phyloP scores from a whole-genome alignment of 2,888 invertebrate genomes.

The Aspidapion aeneum region DNA sequence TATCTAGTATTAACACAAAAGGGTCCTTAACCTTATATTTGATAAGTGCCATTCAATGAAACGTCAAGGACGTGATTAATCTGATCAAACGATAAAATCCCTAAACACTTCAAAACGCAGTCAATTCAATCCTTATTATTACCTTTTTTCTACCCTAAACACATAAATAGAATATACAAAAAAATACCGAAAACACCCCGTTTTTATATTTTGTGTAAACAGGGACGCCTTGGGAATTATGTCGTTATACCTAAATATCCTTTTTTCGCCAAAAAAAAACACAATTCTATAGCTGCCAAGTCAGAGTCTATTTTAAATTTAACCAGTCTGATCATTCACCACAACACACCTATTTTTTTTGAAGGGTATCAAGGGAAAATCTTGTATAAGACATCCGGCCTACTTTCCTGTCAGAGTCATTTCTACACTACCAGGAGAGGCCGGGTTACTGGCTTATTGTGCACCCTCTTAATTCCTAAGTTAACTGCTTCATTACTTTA shows the following conservation, averaged over 20 bases:
- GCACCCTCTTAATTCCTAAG: too few relatives aligned
- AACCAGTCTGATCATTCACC: too few relatives aligned
- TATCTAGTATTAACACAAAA: too few relatives aligned
- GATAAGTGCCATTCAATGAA: constrained; percentile 16
- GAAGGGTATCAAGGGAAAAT: too few relatives aligned
- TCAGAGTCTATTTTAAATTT: too few relatives aligned
- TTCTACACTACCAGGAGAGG: too few relatives aligned
- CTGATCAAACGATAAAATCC: constrained; percentile 26
- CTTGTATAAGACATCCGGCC: too few relatives aligned
- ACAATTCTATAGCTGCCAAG: constrained; percentile 17
- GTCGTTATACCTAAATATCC: constrained; percentile 34
- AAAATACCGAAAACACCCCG: constrained; percentile 30
- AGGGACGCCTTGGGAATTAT: constrained; percentile 43
- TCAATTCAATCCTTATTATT: constrained; percentile 38
- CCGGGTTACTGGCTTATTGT: too few relatives aligned
- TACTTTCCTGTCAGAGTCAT: too few relatives aligned
- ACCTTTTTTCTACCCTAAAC: constrained; percentile 32
- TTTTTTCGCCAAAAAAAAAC: constrained; percentile 35
- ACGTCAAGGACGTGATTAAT: constrained; percentile 28
- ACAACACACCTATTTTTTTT: too few relatives aligned
- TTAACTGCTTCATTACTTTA: too few relatives aligned
- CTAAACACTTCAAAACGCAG: constrained; percentile 27
- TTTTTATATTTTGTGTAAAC: constrained; percentile 46
- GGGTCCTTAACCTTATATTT: constrained; percentile 22
- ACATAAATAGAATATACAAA: constrained; percentile 24